A percentile compares a stretch with the other conserved stretches of the same genome.
phyloP scores from a whole-genome alignment of 2,888 invertebrate species.

The Harpagoxenus sublaevis region DNA sequence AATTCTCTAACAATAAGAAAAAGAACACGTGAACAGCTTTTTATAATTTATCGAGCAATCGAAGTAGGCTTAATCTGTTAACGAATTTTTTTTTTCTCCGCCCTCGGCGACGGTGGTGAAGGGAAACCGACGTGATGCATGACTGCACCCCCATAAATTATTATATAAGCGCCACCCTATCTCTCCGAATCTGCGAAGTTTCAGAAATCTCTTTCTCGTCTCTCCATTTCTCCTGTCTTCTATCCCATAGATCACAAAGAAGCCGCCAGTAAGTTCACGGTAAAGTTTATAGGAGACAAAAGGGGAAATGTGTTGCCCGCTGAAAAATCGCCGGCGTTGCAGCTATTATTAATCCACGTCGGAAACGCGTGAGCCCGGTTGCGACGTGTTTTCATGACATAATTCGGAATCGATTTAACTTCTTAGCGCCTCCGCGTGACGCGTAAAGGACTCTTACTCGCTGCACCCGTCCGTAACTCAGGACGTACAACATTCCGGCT shows the following conservation, averaged over 20 bases:
- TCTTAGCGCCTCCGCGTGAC: constrained; percentile 52
- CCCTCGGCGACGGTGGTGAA: constrained; percentile 49
- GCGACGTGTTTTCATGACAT: constrained; percentile 48
- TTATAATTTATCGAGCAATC: constrained; percentile 79
- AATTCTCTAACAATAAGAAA: constrained; percentile 69
- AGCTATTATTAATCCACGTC: constrained; percentile 46
- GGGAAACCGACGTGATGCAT: constrained; percentile 75
- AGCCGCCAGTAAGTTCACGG: constrained; percentile 54
- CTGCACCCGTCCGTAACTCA: constrained; percentile 59
- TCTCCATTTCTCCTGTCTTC: constrained; percentile 46
- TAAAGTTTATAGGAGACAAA: constrained; percentile 49
- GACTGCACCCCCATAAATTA: constrained; percentile 77
- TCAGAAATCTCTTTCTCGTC: constrained; percentile 60
- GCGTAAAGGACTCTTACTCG: constrained; percentile 49
- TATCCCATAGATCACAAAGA: constrained; percentile 50
- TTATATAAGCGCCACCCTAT: constrained; percentile 75
- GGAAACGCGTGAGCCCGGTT: constrained; percentile 25
- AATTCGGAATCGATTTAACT: constrained; percentile 51
- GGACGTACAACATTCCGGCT: constrained; percentile 62
- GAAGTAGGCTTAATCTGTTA: constrained; percentile 78
- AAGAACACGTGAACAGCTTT: constrained; percentile 72
- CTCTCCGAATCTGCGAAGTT: constrained; percentile 76
- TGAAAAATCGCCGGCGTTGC: constrained; percentile 46
- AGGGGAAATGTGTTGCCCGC: constrained; percentile 42
- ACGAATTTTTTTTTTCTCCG: constrained; percentile 72